These are phyloP conservation scores for Drosophila murphyi DNA, from an alignment of 1,140 invertebrate genomes.

Conservation along the genomic window DNA sequence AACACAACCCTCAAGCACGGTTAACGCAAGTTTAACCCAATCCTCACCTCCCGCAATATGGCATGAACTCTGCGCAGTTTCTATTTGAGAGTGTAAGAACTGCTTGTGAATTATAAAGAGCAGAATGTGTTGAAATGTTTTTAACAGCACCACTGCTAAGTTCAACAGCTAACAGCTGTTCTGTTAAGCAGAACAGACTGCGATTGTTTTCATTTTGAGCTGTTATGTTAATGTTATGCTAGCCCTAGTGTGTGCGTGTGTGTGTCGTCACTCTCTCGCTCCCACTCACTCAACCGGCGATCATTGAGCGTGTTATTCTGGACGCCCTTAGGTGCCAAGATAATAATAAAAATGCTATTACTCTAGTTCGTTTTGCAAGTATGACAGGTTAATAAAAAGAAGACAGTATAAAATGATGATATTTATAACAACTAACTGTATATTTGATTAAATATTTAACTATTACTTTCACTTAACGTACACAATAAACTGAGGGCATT, in stretches of 20 bases:
- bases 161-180: slow-evolving; percentile 14
- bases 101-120: slow-evolving; percentile 52
- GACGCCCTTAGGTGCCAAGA: slow-evolving; percentile 18
- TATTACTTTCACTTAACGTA: neutral
- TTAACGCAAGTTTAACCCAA: slow-evolving; percentile 62
- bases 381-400: neutral
- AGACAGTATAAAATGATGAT: too few species aligned
- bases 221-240: slow-evolving; percentile 11
- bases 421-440: neutral
- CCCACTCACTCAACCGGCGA: neutral
- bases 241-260: too few species aligned
- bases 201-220: neutral
- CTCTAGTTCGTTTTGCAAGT: neutral
- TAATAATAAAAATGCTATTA: slow-evolving; percentile 25
- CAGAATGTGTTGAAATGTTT: neutral
- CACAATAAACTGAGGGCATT: slow-evolving; percentile 18
- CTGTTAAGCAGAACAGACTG: neutral
- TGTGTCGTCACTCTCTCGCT: neutral
- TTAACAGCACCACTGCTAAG: slow-evolving; percentile 2
- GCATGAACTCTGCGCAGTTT: accelerated
- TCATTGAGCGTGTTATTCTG: slow-evolving; percentile 7
- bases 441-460: neutral
- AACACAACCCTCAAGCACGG: slow-evolving; percentile 70
- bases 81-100: slow-evolving; percentile 25
- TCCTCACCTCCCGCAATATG: slow-evolving; percentile 54